A percentile compares a stretch with the other conserved stretches of the same genome.
Conservation (phyloP, 2,888 invertebrate genomes). For the Petrolisthes manimaculis region DNA sequence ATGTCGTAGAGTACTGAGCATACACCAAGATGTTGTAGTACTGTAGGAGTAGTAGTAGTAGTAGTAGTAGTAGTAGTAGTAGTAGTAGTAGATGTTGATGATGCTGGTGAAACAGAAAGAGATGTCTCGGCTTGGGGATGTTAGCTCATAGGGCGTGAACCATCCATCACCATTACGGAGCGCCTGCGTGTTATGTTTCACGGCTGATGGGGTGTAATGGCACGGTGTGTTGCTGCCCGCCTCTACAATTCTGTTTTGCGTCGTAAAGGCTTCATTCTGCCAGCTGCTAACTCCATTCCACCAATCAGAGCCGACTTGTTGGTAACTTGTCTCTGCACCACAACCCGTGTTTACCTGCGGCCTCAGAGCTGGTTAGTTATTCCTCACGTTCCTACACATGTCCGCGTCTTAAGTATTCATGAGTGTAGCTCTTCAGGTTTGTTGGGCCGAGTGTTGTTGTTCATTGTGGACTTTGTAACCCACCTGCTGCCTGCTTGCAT, state of each 20-base stretch:
- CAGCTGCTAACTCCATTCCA: conserved; percentile 25
- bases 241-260: conserved; percentile 23
- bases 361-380: conserved; percentile 3
- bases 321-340: conserved; percentile 38
- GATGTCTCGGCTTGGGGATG: conserved; percentile 24
- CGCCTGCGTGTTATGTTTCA: conserved; percentile 35
- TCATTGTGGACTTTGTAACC: neutral
- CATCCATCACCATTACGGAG: conserved; percentile 33
- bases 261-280: conserved; percentile 18
- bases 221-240: conserved; percentile 9
- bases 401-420: conserved; percentile 31
- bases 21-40: too few relatives aligned
- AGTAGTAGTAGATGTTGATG: neutral
- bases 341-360: conserved; percentile 22
- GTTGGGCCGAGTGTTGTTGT: conserved; percentile 6
- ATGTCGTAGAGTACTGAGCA: too few relatives aligned
- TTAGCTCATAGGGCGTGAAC: conserved; percentile 17
- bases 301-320: conserved; percentile 34
- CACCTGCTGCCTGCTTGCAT: neutral
- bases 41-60: too few relatives aligned
- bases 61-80: too few relatives aligned
- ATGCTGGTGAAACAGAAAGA: conserved; percentile 19
- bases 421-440: conserved; percentile 9
- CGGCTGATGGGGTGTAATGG: conserved; percentile 36
- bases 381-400: conserved; percentile 32